Percentiles rank a stretch among this genome's conserved stretches.
Conservation (phyloP, 2,888 invertebrate genomes). For the Trissoscelio sp. region DNA sequence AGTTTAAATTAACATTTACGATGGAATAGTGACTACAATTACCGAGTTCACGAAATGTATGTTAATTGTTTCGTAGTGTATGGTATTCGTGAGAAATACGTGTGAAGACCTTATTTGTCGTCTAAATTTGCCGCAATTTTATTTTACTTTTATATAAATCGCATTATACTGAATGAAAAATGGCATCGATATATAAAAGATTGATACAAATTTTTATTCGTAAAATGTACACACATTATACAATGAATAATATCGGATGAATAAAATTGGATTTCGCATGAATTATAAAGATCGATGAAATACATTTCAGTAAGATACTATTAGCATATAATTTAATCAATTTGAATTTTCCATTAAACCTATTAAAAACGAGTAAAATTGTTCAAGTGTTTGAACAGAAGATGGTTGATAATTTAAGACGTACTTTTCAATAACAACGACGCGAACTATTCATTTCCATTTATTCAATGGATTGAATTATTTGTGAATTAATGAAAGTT, state of each 20-base stretch:
- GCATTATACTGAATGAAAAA: no score
- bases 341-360: not conserved
- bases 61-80: constrained; percentile 2
- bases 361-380: not conserved
- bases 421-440: not conserved
- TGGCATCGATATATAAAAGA: no score
- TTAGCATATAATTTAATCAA: constrained; percentile 5
- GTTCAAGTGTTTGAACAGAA: not conserved
- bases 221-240: not conserved
- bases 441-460: not conserved
- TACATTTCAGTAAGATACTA: not conserved
- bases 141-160: no score
- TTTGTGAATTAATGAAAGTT: not conserved
- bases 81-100: not conserved
- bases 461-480: constrained; percentile 1
- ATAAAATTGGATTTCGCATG: not conserved
- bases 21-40: constrained; percentile 2
- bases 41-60: not conserved
- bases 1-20: constrained; percentile 32
- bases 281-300: not conserved
- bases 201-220: not conserved
- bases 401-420: not conserved
- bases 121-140: not conserved
- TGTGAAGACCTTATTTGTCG: constrained; percentile 12
- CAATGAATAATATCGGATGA: not conserved